Percentiles rank a stretch among this genome's conserved stretches.
phyloP scores from a whole-genome alignment of 2,888 invertebrate species.

The Matsumyia berberina region DNA sequence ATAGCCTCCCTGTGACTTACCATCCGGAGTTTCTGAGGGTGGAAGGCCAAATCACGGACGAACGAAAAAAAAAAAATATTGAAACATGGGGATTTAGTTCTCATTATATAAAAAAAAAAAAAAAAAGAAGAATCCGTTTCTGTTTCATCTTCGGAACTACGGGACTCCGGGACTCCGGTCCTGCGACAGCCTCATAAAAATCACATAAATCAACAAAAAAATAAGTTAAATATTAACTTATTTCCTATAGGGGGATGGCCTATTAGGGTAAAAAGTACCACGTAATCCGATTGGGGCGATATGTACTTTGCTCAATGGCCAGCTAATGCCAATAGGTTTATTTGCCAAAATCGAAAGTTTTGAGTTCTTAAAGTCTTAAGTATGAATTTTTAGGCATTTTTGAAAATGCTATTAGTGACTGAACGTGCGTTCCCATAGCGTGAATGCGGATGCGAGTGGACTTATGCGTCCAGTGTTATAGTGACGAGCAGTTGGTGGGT shows the following conservation, averaged over 20 bases:
- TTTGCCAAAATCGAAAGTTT: constrained; percentile 62
- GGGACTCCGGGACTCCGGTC: not conserved
- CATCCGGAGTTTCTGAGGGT: constrained; percentile 31
- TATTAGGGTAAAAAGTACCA: constrained; percentile 72
- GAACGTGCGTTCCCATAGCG: constrained; percentile 42
- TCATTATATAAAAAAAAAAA: constrained; percentile 46
- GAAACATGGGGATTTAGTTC: constrained; percentile 44
- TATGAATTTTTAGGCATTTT: constrained; percentile 30
- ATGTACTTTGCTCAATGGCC: constrained; percentile 68
- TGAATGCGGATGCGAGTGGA: constrained; percentile 9
- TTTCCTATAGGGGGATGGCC: constrained; percentile 40
- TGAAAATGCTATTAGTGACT: constrained; percentile 20
- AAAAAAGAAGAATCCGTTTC: constrained; percentile 13
- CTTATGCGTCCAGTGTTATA: no score
- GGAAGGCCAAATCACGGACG: constrained; percentile 26
- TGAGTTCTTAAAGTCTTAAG: constrained; percentile 60
- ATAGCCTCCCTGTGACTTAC: constrained; percentile 37
- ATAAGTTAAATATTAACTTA: constrained; percentile 73
- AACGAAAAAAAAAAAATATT: constrained; percentile 35
- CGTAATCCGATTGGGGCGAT: constrained; percentile 71
- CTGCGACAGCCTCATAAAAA: constrained; percentile 48
- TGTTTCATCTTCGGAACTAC: constrained; percentile 37
- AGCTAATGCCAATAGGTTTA: constrained; percentile 72
- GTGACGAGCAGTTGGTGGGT: no score
- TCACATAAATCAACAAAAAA: constrained; percentile 68